phyloP scores from a whole-genome alignment of 2,113 vertebrate species.

The Phainopepla nitens region DNA sequence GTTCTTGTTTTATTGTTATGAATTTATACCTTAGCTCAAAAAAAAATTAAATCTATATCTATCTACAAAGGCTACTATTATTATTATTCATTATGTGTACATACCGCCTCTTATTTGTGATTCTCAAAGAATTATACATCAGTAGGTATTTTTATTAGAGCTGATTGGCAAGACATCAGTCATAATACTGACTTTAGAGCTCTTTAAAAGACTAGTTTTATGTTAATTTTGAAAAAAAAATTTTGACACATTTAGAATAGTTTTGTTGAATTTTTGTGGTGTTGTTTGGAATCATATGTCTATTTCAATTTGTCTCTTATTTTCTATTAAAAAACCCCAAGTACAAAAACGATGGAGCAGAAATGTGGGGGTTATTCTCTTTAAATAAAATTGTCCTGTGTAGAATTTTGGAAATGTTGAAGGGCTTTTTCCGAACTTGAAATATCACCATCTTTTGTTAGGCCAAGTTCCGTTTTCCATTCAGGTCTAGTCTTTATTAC shows the following conservation, averaged over 20 bases:
- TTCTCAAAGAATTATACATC: neutral
- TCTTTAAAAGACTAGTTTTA: neutral
- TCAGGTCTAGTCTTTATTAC: neutral
- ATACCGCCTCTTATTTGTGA: neutral
- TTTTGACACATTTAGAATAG: neutral
- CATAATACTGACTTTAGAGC: neutral
- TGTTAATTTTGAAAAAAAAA: neutral
- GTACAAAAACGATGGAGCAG: neutral
- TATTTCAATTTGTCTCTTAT: neutral
- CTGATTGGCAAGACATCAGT: neutral
- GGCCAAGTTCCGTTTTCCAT: neutral
- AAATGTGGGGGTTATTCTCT: neutral
- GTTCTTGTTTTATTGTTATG: neutral
- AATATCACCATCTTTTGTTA: neutral
- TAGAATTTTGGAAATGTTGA: neutral
- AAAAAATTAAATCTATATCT: neutral
- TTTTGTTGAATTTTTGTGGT: neutral
- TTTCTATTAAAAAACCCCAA: neutral
- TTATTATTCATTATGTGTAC: neutral
- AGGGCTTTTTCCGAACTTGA: neutral
- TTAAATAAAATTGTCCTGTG: neutral
- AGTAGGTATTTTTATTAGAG: neutral
- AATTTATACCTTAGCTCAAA: neutral
- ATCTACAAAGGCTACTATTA: neutral
- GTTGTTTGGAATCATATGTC: neutral